A percentile compares a stretch with the other conserved stretches of the same genome.
These are phyloP conservation scores for Hyaena hyaena DNA, from an alignment of 2,113 vertebrate genomes.

Conservation along the genomic window DNA sequence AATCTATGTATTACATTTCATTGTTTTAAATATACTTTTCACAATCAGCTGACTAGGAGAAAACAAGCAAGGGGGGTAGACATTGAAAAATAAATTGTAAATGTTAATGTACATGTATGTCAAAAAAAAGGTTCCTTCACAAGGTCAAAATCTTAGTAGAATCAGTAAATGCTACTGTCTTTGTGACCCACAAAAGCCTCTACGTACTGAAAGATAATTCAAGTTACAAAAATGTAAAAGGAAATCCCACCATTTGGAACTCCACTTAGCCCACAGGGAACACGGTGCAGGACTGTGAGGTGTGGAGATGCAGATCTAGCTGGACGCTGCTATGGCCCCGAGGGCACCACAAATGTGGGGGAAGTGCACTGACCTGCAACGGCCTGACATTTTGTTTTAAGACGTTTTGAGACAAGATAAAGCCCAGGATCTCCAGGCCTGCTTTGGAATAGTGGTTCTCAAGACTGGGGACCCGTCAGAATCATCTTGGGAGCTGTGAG, in stretches of 20 bases:
- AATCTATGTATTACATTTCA: not conserved
- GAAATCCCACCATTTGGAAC: not conserved
- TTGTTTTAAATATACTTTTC: not conserved
- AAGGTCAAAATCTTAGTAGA: not conserved
- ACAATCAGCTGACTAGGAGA: not conserved
- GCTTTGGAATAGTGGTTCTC: not conserved
- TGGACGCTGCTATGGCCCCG: rapidly evolving
- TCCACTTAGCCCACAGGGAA: not conserved
- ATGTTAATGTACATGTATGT: not conserved
- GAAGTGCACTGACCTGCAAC: rapidly evolving
- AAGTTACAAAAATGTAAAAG: not conserved
- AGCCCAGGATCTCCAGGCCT: not conserved
- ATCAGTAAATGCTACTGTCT: too few relatives aligned
- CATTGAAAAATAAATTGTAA: not conserved
- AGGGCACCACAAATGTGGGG: rapidly evolving
- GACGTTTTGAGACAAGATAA: not conserved
- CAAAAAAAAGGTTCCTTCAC: not conserved
- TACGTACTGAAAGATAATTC: not conserved
- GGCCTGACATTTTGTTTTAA: not conserved
- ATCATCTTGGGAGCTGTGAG: not conserved
- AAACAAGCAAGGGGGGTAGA: not conserved
- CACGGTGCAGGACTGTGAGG: rapidly evolving
- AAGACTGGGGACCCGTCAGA: not conserved
- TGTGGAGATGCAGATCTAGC: not conserved
- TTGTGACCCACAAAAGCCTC: not conserved